Base-by-base conservation (phyloP, 2,888 invertebrate species). In the Lydus trimaculatus region DNA sequence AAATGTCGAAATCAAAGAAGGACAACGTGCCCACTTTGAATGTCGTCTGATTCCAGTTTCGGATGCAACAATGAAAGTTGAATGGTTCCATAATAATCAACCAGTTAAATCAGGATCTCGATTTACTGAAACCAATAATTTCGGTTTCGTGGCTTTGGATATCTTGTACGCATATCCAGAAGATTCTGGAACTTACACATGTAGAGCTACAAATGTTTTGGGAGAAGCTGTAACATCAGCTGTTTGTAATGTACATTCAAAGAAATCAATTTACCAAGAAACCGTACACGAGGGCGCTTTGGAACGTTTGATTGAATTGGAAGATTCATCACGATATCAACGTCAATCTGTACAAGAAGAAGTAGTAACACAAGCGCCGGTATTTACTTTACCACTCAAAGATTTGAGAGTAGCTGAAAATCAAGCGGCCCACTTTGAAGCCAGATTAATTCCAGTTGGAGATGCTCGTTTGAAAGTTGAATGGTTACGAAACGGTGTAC, bases 141-240 rank as follows among this genome's bases (percentile, higher is more conserved):
- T 99, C 84, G 99, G 99, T 58, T 99, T 97, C 83, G 98, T 98
- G 15, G 96, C 98, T 28, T 87, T 99, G 67, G 99, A 99, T 82
- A 97, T 99, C 76, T 91, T 97, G 88, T 94, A 97, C 76, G 94
- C 96, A 69, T 92, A 97, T 80, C 95, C 98, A 9, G 99, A 99
- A 84, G 99, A 99, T 87, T 94, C 95, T 17, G 99, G 99, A 60
- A 94, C 93, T 0, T 99, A 99, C 83, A 98, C 97, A 0, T 96
- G 97, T 84, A 91, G 96, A 79, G 97, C 98, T 1, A 92, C 91
- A 64, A 99, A 98, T 81, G 93, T 93, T 63, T 88, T 95, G 17
- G 99, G 99, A 52, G 95, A 97, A 87, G 96, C 96, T 36, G 93
- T 97, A 15, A 97, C 97, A 62, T 95, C 97, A 60, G 96, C 96